Conservation (phyloP, 2,113 vertebrate species). For the Sorex fumeus region DNA sequence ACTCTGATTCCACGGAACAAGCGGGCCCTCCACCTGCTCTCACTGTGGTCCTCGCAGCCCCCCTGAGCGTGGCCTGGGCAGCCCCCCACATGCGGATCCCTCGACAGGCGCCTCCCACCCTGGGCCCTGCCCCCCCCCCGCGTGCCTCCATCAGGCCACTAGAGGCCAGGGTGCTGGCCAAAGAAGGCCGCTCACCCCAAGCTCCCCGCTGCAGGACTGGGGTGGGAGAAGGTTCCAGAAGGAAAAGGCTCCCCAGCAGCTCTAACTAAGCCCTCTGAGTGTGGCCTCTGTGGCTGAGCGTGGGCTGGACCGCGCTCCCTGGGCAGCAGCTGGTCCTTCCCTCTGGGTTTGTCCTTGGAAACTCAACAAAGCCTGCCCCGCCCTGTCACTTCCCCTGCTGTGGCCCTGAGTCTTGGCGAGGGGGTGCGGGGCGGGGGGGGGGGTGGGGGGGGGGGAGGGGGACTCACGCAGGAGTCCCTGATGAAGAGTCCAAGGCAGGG, state of each 20-base stretch:
- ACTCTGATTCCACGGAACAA: neutral
- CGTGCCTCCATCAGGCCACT: slow-evolving; percentile 10
- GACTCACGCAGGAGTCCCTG: neutral
- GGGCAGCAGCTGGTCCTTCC: no score
- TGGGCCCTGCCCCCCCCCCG: neutral
- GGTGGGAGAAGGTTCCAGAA: slow-evolving; percentile 81
- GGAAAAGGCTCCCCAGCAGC: slow-evolving; percentile 86
- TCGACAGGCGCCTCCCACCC: neutral
- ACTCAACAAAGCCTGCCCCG: no score
- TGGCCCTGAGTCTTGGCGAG: no score
- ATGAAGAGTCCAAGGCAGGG: no score
- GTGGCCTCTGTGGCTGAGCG: slow-evolving; percentile 72
- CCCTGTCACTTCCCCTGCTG: no score
- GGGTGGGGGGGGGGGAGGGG: no score
- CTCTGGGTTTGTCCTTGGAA: no score
- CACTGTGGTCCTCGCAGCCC: neutral
- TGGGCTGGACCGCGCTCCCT: neutral
- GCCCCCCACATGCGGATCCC: neutral
- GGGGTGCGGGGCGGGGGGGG: no score
- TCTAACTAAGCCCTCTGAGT: slow-evolving; percentile 80
- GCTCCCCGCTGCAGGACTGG: neutral
- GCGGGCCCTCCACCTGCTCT: slow-evolving; percentile 20
- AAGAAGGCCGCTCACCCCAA: slow-evolving; percentile 80
- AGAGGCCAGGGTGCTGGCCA: slow-evolving; percentile 41
- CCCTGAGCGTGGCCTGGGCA: neutral